Evolutionary conservation across 2,797 vertebrate species (phyloP), one percentile per base, ranked within the genome.

Genomic region (Rallus crepitans): DNA sequence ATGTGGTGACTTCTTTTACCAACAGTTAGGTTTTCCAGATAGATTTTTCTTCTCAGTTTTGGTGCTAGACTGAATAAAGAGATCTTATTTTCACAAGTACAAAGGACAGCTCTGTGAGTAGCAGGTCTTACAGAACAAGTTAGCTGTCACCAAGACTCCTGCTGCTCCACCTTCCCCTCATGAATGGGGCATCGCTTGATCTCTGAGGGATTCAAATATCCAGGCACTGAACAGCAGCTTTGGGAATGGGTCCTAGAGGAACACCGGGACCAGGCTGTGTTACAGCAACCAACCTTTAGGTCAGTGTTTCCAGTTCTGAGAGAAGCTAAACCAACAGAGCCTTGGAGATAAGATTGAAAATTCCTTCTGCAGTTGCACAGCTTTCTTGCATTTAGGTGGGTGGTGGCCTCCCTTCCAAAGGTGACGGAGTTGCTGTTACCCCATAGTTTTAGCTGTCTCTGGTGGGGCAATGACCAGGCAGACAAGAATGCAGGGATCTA

Each of bases 121-220:
- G 31, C 39, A 12, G 52, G 55, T 71, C 33, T 76, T 42, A 11
- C 30, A 52, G 71, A 42, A 27, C 64, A 61, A 77, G 53, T 12
- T 37, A 30, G 35, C 24, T 0, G 1, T 39, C 20, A 6, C 6
- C 16, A 37, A 55, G 64, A 7, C 31, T 60, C 7, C 0, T 9
- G 5, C 11, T 20, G n/a, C 75, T 57, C n/a, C 37, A 20, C 48
- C 40, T 60, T 45, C 7, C 25, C 40, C 23, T 14, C 39, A 1
- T 15, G 45, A 40, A 31, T 1, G 18, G 37, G n/a, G 7, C 42
- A 4, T 15, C 0, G 1, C 37, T 39, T 72, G 59, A 4, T 12
- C 0, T 63, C 28, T 7, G 56, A 39, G 56, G 21, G 11, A 20
- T 53, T 80, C 63, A 15, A 35, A 64, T 30, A 21, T 1, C 24